Evolutionary conservation across 2,797 vertebrate genomes (phyloP).

Genomic region (Pseudomugil gertrudae): DNA sequence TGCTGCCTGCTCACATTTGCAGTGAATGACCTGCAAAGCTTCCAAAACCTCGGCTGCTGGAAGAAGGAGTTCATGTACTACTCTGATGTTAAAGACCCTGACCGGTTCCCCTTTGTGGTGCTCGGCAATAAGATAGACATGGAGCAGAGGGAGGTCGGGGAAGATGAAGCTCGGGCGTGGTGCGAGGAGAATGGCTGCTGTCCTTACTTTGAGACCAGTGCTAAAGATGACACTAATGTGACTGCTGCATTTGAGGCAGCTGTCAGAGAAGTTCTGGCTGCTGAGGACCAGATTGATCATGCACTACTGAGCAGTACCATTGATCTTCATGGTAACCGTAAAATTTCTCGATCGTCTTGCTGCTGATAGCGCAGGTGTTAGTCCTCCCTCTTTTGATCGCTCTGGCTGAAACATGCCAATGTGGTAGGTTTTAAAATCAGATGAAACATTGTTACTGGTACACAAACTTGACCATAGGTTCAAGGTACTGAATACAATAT

Average conservation of each 20-base stretch:
- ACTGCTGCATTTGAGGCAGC: slow-evolving; percentile 95
- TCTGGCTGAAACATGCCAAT: slow-evolving; percentile 36
- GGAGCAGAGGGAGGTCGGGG: slow-evolving; percentile 89
- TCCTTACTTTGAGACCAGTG: slow-evolving; percentile 97
- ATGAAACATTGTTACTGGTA: slow-evolving; percentile 52
- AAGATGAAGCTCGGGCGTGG: slow-evolving; percentile 92
- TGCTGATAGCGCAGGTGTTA: slow-evolving; percentile 82
- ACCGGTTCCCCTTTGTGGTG: slow-evolving; percentile 94
- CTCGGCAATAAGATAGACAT: slow-evolving; percentile 97
- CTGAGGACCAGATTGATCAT: slow-evolving; percentile 93
- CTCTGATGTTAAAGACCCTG: slow-evolving; percentile 92
- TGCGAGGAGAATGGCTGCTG: slow-evolving; percentile 93
- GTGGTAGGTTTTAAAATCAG: slow-evolving; percentile 40
- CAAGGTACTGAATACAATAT: slow-evolving; percentile 38
- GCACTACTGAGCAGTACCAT: slow-evolving; percentile 90
- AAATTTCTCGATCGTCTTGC: slow-evolving; percentile 88
- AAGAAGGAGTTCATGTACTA: slow-evolving; percentile 97
- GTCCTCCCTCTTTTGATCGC: slow-evolving; percentile 33
- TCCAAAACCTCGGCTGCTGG: slow-evolving; percentile 95
- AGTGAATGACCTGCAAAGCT: slow-evolving; percentile 94
- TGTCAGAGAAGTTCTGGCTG: slow-evolving; percentile 91
- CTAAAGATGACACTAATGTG: slow-evolving; percentile 98
- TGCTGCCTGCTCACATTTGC: slow-evolving; percentile 98
- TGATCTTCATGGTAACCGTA: slow-evolving; percentile 91
- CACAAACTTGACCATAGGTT: slow-evolving; percentile 34